Conservation (phyloP, 2,888 invertebrate species). For the Caenorhabditis macrosperma region DNA sequence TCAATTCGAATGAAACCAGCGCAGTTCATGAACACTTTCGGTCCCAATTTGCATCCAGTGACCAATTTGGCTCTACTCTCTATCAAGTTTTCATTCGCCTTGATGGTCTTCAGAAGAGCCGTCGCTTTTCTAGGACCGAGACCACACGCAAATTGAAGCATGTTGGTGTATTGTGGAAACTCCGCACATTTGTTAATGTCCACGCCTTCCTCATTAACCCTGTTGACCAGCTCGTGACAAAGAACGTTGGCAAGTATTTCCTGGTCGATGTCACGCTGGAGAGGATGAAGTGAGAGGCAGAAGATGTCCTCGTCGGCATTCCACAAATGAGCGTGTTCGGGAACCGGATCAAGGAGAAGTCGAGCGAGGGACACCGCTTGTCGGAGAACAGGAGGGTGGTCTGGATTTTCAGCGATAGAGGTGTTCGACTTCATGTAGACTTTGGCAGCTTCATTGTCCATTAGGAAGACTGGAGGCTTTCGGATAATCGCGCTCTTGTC, state of each 20-base stretch:
- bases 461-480: constrained; percentile 87
- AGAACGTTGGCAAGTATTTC: constrained; percentile 89
- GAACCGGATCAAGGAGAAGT: constrained; percentile 92
- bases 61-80: constrained; percentile 88
- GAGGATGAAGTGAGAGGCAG: constrained; percentile 91
- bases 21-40: constrained; percentile 98
- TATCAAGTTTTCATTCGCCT: constrained; percentile 70
- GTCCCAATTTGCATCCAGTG: constrained; percentile 96
- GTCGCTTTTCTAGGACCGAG: constrained; percentile 93
- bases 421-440: constrained; percentile 90
- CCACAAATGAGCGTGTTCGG: constrained; percentile 96
- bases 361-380: constrained; percentile 95
- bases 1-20: constrained; percentile 99
- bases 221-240: constrained; percentile 90
- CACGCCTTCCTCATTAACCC: constrained; percentile 88
- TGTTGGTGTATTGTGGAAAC: constrained; percentile 87
- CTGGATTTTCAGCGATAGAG: constrained; percentile 70
- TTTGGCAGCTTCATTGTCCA: constrained; percentile 94
- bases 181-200: constrained; percentile 85
- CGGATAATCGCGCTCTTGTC: constrained; percentile 89
- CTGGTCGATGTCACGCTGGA: constrained; percentile 83
- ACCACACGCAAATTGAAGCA: constrained; percentile 97
- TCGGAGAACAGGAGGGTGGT: constrained; percentile 87
- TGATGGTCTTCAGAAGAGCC: constrained; percentile 81
- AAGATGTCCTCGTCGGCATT: constrained; percentile 96